Percentiles rank a stretch among this genome's conserved stretches.
Evolutionary conservation across 2,113 vertebrate genomes (phyloP).

Genomic region (Chinchilla lanigera): DNA sequence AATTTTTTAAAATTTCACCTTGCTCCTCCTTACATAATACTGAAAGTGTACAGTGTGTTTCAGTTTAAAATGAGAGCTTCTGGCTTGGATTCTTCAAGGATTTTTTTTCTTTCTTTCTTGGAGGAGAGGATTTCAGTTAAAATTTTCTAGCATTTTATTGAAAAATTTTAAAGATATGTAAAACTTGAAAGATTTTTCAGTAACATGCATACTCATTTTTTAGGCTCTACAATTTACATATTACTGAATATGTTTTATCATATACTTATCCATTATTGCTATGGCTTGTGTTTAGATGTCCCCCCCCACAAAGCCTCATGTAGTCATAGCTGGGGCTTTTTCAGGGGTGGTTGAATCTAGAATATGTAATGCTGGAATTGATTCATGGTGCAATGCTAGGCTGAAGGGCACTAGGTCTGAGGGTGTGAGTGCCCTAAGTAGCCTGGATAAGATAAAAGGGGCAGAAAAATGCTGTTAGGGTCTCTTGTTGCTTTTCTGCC

Average conservation of each 20-base stretch:
- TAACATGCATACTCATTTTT: neutral
- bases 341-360: too few relatives aligned
- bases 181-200: slow-evolving; percentile 33
- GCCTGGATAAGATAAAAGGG: too few relatives aligned
- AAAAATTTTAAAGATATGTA: slow-evolving; percentile 2
- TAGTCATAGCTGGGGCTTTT: too few relatives aligned
- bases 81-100: slow-evolving; percentile 18
- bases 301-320: too few relatives aligned
- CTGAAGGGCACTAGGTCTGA: too few relatives aligned
- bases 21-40: neutral
- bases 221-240: slow-evolving; percentile 8
- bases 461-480: too few relatives aligned
- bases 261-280: neutral
- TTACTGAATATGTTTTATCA: neutral
- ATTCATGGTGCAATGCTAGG: too few relatives aligned
- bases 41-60: slow-evolving; percentile 42
- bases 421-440: too few relatives aligned
- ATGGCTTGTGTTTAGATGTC: too few relatives aligned
- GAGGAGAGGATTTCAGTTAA: neutral
- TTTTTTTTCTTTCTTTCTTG: neutral
- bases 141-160: slow-evolving; percentile 20
- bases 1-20: slow-evolving; percentile 43
- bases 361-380: too few relatives aligned
- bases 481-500: too few relatives aligned
- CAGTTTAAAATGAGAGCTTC: slow-evolving; percentile 37